A percentile compares a stretch with the other conserved stretches of the same genome.
phyloP scores from a whole-genome alignment of 2,888 invertebrate genomes.

The Drosophila pseudotalamancana region DNA sequence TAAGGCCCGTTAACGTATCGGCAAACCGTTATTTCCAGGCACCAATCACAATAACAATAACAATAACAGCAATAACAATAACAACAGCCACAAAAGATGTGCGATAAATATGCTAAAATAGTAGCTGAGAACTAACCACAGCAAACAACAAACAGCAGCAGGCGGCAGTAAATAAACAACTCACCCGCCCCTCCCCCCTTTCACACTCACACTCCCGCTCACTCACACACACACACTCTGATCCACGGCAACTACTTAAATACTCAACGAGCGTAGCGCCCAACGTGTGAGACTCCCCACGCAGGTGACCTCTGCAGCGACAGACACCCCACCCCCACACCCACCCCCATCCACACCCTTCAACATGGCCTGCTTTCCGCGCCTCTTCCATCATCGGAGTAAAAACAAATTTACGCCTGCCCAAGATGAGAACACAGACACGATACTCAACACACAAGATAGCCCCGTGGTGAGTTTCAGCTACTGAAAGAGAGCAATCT shows the following conservation, averaged over 20 bases:
- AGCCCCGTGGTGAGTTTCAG: slow-evolving; percentile 80
- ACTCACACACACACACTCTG: neutral
- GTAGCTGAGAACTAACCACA: slow-evolving; percentile 43
- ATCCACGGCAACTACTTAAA: slow-evolving; percentile 14
- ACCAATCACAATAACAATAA: slow-evolving; percentile 34
- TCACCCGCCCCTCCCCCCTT: neutral
- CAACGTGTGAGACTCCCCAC: slow-evolving; percentile 26
- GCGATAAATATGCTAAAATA: slow-evolving; percentile 63
- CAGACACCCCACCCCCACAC: neutral
- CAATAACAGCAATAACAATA: slow-evolving; percentile 19
- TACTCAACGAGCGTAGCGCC: slow-evolving; percentile 6
- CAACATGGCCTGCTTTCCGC: slow-evolving; percentile 82
- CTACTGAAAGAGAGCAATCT: slow-evolving; percentile 1
- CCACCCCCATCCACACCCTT: neutral
- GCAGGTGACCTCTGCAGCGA: slow-evolving; percentile 18
- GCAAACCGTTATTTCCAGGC: slow-evolving; percentile 29
- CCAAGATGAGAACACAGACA: slow-evolving; percentile 79
- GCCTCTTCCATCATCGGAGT: slow-evolving; percentile 70
- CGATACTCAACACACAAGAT: slow-evolving; percentile 73
- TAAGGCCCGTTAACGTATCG: slow-evolving; percentile 19
- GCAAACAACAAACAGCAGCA: slow-evolving; percentile 12
- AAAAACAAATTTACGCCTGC: slow-evolving; percentile 80
- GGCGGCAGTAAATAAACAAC: slow-evolving; percentile 17
- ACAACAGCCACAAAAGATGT: slow-evolving; percentile 39
- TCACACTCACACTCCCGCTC: neutral